Evolutionary conservation across 2,113 vertebrate genomes (phyloP), one percentile per base, ranked within the genome.

Genomic region (Forbesichthys agassizii): DNA sequence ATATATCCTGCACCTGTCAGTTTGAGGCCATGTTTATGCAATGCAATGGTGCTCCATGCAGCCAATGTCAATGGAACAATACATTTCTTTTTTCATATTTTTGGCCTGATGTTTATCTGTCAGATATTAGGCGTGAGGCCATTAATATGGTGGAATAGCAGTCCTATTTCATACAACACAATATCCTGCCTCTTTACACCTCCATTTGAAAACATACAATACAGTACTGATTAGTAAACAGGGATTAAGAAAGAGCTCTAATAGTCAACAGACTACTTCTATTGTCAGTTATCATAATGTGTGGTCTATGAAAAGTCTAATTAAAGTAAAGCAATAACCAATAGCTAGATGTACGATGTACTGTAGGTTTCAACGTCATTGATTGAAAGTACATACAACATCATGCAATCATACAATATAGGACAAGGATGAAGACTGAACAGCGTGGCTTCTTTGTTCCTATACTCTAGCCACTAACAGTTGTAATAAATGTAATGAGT

Each of bases 291-390:
- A 67, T 66, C 63, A 55, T 61, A 33, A 46, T 61, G 58, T 14
- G 74, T 67, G 74, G 58, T 20, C 61, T 66, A 48, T 63, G 48
- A 85, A 78, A 73, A 77, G 66, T 62, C 70, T 73, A 79, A 90
- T 85, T 68, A 81, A 81, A 85, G 66, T 55, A 55, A 75, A 42
- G 4, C 75, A 68, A 66, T 48, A 54, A 67, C 20, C 20, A 20
- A 20, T 20, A 20, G 20, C 20, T 20, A 20, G 20, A 20, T 20
- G 20, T 27, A 27, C 27, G 3, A 27, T 27, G 2, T 16, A 16
- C 16, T 16, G 16, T 27, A 27, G 27, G 27, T 27, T 27, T 56
- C 63, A 68, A 71, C 61, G 65, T 60, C 68, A 42, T 42, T 8
- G 36, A 42, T 42, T 27, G 27, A 27, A 27, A 27, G 27, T 27